Evolutionary conservation across 2,888 invertebrate genomes (phyloP).

Genomic region (Leptodirus hochenwartii): DNA sequence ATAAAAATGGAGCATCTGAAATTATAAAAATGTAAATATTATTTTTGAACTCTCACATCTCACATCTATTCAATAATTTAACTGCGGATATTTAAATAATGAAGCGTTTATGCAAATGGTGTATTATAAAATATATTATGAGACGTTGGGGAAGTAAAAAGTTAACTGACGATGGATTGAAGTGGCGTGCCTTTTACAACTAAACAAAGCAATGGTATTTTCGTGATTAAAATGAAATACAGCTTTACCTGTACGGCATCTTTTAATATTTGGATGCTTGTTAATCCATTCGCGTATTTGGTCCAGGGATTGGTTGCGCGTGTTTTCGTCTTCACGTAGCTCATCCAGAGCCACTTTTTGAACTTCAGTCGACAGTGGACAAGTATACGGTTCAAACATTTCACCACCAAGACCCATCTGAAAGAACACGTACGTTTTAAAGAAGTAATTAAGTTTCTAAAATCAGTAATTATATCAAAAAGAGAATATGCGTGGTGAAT

Average conservation of each 20-base stretch:
- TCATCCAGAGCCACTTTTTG: conserved; percentile 49
- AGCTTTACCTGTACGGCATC: conserved; percentile 52
- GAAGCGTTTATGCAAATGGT: too few relatives aligned
- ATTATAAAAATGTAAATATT: conserved; percentile 8
- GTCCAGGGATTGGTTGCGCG: conserved; percentile 51
- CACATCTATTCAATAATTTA: too few relatives aligned
- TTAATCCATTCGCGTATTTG: conserved; percentile 70
- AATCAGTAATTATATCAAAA: too few relatives aligned
- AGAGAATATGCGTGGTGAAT: too few relatives aligned
- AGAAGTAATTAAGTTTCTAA: too few relatives aligned
- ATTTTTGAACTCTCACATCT: neutral
- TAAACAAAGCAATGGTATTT: too few relatives aligned
- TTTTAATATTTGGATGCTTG: conserved; percentile 66
- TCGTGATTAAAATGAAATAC: conserved; percentile 1
- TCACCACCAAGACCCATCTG: conserved; percentile 27
- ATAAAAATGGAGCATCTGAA: conserved; percentile 57
- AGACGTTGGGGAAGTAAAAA: too few relatives aligned
- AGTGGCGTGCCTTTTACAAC: too few relatives aligned
- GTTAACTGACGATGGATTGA: too few relatives aligned
- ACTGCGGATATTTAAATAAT: too few relatives aligned
- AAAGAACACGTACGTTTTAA: too few relatives aligned
- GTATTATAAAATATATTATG: too few relatives aligned
- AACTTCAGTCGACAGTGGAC: conserved; percentile 33
- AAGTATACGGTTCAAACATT: conserved; percentile 21
- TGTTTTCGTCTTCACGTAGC: conserved; percentile 60